Evolutionary conservation across 2,113 vertebrate species (phyloP).

Genomic region (Syngnathus typhle): DNA sequence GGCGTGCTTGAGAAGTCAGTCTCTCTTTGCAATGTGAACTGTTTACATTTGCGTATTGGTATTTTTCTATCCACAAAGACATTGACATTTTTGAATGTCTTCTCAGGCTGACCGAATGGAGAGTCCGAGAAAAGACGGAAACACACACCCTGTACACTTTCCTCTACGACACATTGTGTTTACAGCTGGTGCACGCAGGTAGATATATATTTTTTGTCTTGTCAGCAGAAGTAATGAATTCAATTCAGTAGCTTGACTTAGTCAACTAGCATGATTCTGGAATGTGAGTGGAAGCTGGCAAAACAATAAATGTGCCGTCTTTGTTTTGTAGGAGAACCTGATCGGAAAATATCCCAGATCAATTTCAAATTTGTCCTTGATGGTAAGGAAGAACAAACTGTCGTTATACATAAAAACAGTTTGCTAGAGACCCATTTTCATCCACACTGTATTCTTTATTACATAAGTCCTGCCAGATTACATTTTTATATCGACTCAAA

Average conservation of each 20-base stretch:
- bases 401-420: neutral
- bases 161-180: constrained; percentile 58
- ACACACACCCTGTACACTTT: constrained; percentile 50
- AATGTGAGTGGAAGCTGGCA: too few relatives aligned
- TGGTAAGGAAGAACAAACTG: constrained; percentile 37
- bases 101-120: constrained; percentile 70
- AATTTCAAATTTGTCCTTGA: constrained; percentile 54
- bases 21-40: neutral
- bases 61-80: neutral
- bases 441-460: neutral
- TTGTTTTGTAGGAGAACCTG: constrained; percentile 39
- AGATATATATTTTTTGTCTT: constrained; percentile 9
- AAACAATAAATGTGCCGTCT: neutral
- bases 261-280: too few relatives aligned
- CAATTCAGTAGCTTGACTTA: too few relatives aligned
- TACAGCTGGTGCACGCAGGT: constrained; percentile 58
- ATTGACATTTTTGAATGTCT: neutral
- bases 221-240: neutral
- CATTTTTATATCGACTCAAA: neutral
- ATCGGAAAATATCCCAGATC: constrained; percentile 49
- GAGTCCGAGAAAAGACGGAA: constrained; percentile 32
- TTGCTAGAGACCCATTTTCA: neutral
- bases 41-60: neutral
- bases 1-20: constrained; percentile 49
- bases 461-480: neutral